Conservation (phyloP, 2,113 vertebrate species). For the Brachirus orientalis region DNA sequence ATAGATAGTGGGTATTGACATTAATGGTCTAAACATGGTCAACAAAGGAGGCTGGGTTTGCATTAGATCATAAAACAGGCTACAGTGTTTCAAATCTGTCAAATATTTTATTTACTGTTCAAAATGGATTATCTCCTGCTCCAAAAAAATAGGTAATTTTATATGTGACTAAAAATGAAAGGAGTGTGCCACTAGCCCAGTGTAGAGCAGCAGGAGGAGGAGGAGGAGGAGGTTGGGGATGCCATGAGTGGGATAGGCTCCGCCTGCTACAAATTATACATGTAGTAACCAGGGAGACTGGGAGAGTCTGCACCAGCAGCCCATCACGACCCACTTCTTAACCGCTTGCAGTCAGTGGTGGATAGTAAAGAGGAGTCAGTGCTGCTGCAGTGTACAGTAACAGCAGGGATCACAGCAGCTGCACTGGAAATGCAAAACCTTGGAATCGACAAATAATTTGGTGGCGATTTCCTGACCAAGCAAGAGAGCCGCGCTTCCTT, state of each 20-base stretch:
- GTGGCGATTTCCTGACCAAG: constrained; percentile 10
- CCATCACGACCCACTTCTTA: constrained; percentile 72
- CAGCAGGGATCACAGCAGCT: background rate
- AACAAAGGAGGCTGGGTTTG: too few species aligned
- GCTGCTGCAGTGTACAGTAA: constrained; percentile 8
- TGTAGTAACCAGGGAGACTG: constrained; percentile 76
- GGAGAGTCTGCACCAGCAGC: constrained; percentile 57
- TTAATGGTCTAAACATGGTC: too few species aligned
- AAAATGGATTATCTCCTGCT: background rate
- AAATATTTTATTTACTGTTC: background rate
- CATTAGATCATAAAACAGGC: background rate
- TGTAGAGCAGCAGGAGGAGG: background rate
- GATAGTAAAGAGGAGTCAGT: constrained; percentile 15
- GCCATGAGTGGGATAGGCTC: constrained; percentile 62
- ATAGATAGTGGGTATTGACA: too few species aligned
- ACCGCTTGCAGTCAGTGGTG: constrained; percentile 33
- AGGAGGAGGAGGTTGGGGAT: constrained; percentile 58
- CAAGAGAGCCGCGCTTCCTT: constrained; percentile 18
- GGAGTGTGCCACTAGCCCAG: constrained; percentile 32
- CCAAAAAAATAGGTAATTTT: background rate
- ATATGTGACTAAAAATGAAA: background rate
- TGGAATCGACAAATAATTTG: constrained; percentile 1
- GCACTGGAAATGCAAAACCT: constrained; percentile 33
- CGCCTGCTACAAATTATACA: constrained; percentile 63
- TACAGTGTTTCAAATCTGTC: background rate